Evolutionary conservation across 1,140 invertebrate genomes (phyloP).

Genomic region (Mercenaria mercenaria): DNA sequence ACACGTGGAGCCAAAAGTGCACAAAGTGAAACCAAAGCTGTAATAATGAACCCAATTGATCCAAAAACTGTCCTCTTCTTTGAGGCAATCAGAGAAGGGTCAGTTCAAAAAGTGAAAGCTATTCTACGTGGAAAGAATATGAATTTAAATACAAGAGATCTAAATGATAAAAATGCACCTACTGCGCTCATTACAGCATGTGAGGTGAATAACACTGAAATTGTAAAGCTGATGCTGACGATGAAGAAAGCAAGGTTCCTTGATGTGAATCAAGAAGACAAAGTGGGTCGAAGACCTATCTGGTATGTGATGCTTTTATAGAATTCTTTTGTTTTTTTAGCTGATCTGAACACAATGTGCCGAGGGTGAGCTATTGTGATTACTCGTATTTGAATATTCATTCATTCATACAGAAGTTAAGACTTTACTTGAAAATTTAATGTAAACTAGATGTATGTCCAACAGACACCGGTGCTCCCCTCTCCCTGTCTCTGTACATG

Average conservation of each 20-base stretch:
- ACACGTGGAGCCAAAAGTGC: not conserved
- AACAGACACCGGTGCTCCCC: too few species aligned
- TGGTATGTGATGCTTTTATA: constrained; percentile 76
- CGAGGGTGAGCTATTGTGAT: too few species aligned
- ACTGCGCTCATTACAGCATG: constrained; percentile 78
- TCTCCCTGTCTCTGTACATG: too few species aligned
- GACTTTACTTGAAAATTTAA: too few species aligned
- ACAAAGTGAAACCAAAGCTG: not conserved
- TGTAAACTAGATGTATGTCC: too few species aligned
- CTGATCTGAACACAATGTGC: too few species aligned
- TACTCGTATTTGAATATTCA: too few species aligned
- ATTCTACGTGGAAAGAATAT: constrained; percentile 68
- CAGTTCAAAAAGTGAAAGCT: constrained; percentile 65
- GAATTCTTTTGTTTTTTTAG: not conserved
- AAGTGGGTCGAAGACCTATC: constrained; percentile 77
- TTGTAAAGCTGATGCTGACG: constrained; percentile 75
- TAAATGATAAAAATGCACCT: constrained; percentile 70
- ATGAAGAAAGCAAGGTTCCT: constrained; percentile 73
- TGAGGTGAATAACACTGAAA: constrained; percentile 75
- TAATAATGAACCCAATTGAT: constrained; percentile 13
- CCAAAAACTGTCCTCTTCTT: constrained; percentile 65
- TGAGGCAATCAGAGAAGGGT: constrained; percentile 61
- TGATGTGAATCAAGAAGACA: constrained; percentile 80
- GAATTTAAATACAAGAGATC: constrained; percentile 74
- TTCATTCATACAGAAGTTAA: too few species aligned